phyloP scores from a whole-genome alignment of 2,113 vertebrate genomes.

The Zeus faber region DNA sequence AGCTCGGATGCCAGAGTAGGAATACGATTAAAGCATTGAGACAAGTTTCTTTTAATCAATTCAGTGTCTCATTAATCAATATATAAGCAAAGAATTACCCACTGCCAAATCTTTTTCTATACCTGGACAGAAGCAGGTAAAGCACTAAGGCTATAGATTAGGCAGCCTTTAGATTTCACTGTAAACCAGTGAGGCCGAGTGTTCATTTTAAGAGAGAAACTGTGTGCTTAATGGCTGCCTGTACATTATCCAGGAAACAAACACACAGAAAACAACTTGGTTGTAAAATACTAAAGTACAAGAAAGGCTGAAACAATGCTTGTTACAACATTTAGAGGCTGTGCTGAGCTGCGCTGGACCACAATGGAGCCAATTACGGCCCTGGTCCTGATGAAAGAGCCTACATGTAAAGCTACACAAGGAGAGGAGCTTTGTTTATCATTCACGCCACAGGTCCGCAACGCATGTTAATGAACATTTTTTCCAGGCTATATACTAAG shows the following conservation, averaged over 20 bases:
- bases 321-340: constrained; percentile 66
- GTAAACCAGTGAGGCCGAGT: constrained; percentile 25
- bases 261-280: constrained; percentile 60
- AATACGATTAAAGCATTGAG: constrained; percentile 46
- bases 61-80: constrained; percentile 43
- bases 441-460: constrained; percentile 42
- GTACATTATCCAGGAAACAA: constrained; percentile 66
- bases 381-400: constrained; percentile 63
- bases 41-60: constrained; percentile 47
- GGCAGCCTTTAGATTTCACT: constrained; percentile 6
- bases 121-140: constrained; percentile 36
- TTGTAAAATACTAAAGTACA: constrained; percentile 76
- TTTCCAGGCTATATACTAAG: too few species aligned
- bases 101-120: constrained; percentile 23
- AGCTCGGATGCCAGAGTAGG: constrained; percentile 34
- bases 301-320: constrained; percentile 66
- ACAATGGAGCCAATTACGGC: constrained; percentile 67
- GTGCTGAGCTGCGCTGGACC: constrained; percentile 63
- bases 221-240: constrained; percentile 51
- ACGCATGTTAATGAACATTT: too few species aligned
- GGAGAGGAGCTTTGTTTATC: constrained; percentile 30
- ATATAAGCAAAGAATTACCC: constrained; percentile 44
- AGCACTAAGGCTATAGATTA: constrained; percentile 20
- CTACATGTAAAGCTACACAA: constrained; percentile 44
- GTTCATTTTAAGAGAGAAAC: constrained; percentile 61